Percentiles rank a stretch among this genome's conserved stretches.
Conservation (phyloP, 2,113 vertebrate genomes). For the Sisor rabdophorus region DNA sequence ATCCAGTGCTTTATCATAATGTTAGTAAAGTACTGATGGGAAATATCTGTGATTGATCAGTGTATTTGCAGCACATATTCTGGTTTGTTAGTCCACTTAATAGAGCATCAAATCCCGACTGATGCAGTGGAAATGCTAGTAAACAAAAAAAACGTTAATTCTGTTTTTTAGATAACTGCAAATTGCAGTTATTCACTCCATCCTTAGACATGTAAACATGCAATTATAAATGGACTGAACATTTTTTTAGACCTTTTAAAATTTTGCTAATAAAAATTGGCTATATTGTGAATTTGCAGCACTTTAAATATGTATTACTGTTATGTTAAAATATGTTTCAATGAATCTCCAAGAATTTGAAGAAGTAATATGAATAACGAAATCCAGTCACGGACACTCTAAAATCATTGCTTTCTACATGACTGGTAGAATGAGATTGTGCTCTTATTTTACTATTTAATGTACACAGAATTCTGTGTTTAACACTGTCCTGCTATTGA, state of each 20-base stretch:
- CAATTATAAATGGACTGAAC: not conserved
- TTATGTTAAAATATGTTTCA: not conserved
- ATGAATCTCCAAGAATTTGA: not conserved
- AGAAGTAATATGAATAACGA: not conserved
- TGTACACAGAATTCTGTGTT: constrained; percentile 44
- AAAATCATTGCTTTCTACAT: not conserved
- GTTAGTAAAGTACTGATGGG: constrained; percentile 7
- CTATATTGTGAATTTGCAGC: not conserved
- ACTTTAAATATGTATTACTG: constrained; percentile 11
- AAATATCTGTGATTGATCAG: constrained; percentile 26
- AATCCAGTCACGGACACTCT: not conserved
- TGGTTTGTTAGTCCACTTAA: constrained; percentile 30
- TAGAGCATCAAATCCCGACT: constrained; percentile 25
- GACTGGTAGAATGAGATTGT: constrained; percentile 36
- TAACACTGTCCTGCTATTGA: constrained; percentile 54
- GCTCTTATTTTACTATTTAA: constrained; percentile 51
- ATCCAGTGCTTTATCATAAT: constrained; percentile 1
- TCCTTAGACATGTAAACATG: not conserved
- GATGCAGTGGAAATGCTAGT: constrained; percentile 16
- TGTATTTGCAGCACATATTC: constrained; percentile 22
- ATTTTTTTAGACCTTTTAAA: not conserved
- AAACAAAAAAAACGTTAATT: not conserved
- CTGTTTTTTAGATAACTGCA: not conserved
- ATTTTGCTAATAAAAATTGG: not conserved
- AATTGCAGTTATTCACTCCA: not conserved